A percentile compares a stretch with the other conserved stretches of the same genome.
These are phyloP conservation scores for Gymnobelideus leadbeateri DNA, from an alignment of 2,113 vertebrate genomes.

Conservation along the genomic window DNA sequence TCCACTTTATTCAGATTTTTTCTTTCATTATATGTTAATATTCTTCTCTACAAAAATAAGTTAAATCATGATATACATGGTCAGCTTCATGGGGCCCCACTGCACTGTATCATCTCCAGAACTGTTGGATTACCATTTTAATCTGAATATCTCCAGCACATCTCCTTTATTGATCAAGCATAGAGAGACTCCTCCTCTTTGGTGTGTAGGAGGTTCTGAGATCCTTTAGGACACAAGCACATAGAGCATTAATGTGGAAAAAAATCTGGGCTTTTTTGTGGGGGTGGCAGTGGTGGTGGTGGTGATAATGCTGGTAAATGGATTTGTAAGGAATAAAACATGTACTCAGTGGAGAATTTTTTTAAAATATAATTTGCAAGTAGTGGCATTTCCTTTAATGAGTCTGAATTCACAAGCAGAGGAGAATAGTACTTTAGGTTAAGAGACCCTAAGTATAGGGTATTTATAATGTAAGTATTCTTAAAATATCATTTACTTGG, in stretches of 20 bases:
- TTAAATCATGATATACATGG: slow-evolving; percentile 11
- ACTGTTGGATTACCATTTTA: slow-evolving; percentile 59
- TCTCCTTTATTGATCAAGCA: slow-evolving; percentile 66
- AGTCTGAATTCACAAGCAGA: neutral
- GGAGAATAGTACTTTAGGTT: neutral
- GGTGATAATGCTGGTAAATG: neutral
- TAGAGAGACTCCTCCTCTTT: slow-evolving; percentile 57
- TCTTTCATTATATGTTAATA: slow-evolving; percentile 50
- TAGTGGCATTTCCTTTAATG: neutral
- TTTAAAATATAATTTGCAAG: neutral
- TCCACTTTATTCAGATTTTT: slow-evolving; percentile 40
- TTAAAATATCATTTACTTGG: neutral
- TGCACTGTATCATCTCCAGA: slow-evolving; percentile 64
- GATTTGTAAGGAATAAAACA: neutral
- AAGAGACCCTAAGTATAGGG: neutral
- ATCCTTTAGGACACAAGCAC: slow-evolving; percentile 57
- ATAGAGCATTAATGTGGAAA: neutral
- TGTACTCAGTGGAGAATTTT: neutral
- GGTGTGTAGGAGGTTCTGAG: slow-evolving; percentile 18
- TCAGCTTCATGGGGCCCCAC: slow-evolving; percentile 42
- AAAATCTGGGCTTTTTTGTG: no score
- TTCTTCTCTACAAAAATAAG: slow-evolving; percentile 69
- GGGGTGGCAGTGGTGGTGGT: no score
- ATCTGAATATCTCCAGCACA: slow-evolving; percentile 68
- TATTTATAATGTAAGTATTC: neutral